Conservation (phyloP, 2,888 invertebrate genomes). For the Synanthedon myopaeformis region DNA sequence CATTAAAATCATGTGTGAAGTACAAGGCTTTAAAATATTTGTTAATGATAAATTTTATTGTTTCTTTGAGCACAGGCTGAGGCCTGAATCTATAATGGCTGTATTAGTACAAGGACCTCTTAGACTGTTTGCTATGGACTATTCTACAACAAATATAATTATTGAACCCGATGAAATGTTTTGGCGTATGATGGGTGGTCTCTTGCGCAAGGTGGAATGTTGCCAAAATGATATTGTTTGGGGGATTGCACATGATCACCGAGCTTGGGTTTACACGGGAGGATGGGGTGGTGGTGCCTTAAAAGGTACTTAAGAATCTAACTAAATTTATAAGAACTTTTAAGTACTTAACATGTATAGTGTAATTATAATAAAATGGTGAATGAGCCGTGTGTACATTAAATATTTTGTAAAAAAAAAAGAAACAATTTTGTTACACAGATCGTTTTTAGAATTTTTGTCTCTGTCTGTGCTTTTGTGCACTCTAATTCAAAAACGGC, state of each 20-base stretch:
- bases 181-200: conserved; percentile 90
- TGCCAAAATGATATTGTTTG: conserved; percentile 86
- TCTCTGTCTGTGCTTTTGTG: too few relatives aligned
- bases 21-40: conserved; percentile 73
- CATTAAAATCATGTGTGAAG: conserved; percentile 74
- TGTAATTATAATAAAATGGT: background rate
- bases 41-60: conserved; percentile 78
- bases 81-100: conserved; percentile 79
- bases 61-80: conserved; percentile 79
- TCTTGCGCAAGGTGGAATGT: conserved; percentile 82
- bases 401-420: too few relatives aligned
- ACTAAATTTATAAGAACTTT: background rate
- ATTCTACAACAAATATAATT: conserved; percentile 73
- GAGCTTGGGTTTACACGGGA: conserved; percentile 90
- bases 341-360: too few relatives aligned
- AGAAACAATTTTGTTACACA: too few relatives aligned
- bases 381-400: too few relatives aligned
- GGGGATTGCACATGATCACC: conserved; percentile 90
- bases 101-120: conserved; percentile 82
- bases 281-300: conserved; percentile 89
- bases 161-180: conserved; percentile 82
- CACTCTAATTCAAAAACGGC: too few relatives aligned
- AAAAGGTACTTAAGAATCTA: conserved; percentile 61
- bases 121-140: conserved; percentile 76
- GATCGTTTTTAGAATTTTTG: too few relatives aligned